Base-by-base conservation (phyloP, 2,113 vertebrate species). In the Phycodurus eques region DNA sequence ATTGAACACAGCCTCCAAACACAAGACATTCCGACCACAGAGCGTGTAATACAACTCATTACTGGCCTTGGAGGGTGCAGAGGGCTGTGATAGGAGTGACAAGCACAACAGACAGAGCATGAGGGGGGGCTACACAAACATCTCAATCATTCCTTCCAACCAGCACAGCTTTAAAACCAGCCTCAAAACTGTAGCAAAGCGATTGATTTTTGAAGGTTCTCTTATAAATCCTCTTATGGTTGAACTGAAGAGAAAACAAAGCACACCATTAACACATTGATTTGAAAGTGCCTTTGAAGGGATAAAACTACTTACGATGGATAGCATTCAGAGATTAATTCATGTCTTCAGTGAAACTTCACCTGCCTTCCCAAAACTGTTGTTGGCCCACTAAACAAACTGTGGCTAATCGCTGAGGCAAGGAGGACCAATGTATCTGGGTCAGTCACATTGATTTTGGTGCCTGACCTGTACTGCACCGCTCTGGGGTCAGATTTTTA, bases 21-120 rank as follows among this genome's bases (percentile, higher is more conserved):
- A 83, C 84, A 80, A 83, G 87, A 87, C 88, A 81, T 77, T 84
- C 85, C 86, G 82, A 87, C 88, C 87, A 80, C 89, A 84, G 88
- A 87, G 87, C 88, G 87, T 90, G 88, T 86, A 91, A 92, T 86
- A 83, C 84, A 87, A 83, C 82, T 90, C 88, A 88, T 91, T 91
- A 91, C 87, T 67, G 88, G 80, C 75, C 80, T 74, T 70, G 63
- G 74, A 74, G 87, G 80, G 78, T 78, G 80, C 74, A 79, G 69
- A 78, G 79, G 85, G 70, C 82, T 81, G 86, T 70, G 78, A 88
- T 85, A 82, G 79, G 84, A 78, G 80, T 85, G 86, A 83, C 74
- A 73, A 74, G 79, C 76, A 78, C 79, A 75, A 74, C 49, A 4
- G 71, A 68, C 69, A 67, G 81, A 75, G 79, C 68, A 60, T 60